Evolutionary conservation across 2,113 vertebrate genomes (phyloP), one percentile per base, ranked within the genome.

Genomic region (Cacatua alba): DNA sequence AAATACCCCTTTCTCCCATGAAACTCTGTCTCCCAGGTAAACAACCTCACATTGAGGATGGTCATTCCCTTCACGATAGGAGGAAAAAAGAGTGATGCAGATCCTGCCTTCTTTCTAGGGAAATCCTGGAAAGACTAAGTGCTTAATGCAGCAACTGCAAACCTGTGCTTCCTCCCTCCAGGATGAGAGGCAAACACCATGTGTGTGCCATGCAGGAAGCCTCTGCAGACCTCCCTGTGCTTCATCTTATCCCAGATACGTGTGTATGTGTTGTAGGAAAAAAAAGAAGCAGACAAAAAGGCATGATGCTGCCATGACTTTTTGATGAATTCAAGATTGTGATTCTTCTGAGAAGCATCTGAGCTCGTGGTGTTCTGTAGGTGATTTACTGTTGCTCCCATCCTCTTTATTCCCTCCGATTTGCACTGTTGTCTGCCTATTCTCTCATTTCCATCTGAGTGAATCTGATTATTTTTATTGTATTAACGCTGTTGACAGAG

Each of bases 401-500:
- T 90, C 31, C 68, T 44, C 67, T 75, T 78, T 43, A 62, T 93
- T 91, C 52, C 60, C 69, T 55, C 57, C 18, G 25, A 39, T 87
- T 48, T 63, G 75, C 10, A 7, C 67, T 13, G 6, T 59, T 74
- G 33, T 7, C 92, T 92, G 92, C 91, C 21, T 1, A 1, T 63
- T 77, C 76, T 78, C 92, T 88, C 86, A 26, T 93, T 96, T 92
- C 92, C 92, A 86, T 91, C 84, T 2, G 5, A 82, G 95, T 49
- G 80, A 62, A 94, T 97, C 69, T 72, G 94, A 94, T 96, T 95
- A 76, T 94, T 95, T 96, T 92, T 78, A 92, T 94, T 95, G 86
- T 72, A 90, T 94, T 89, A 86, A 60, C 0, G 25, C 83, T 87
- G 88, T 91, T 92, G 90, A 94, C 86, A 92, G 92, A 95, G 86